A percentile compares a stretch with the other conserved stretches of the same genome.
These are phyloP conservation scores for Drosophila cardini DNA, from an alignment of 1,140 invertebrate genomes.

Conservation along the genomic window DNA sequence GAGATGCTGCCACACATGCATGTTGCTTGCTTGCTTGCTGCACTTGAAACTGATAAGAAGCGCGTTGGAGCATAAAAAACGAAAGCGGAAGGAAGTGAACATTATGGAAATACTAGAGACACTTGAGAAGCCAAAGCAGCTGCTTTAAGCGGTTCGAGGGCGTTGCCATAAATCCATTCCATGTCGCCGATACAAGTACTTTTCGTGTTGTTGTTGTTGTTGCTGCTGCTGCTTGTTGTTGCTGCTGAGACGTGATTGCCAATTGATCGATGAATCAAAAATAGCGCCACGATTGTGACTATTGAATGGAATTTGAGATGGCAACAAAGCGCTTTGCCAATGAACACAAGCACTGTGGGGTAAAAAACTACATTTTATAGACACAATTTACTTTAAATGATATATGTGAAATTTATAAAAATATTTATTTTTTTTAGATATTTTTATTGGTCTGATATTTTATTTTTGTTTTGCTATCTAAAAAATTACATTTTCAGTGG, in stretches of 20 bases:
- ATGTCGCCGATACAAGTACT: constrained; percentile 18
- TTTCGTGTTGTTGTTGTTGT: constrained; percentile 8
- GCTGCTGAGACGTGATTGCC: constrained; percentile 56
- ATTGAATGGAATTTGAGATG: constrained; percentile 43
- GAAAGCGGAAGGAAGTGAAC: constrained; percentile 75
- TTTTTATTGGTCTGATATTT: no score
- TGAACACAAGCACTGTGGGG: not conserved
- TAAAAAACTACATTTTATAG: no score
- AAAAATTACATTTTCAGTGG: no score
- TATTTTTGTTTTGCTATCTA: no score
- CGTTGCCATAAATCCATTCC: constrained; percentile 37
- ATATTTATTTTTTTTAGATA: no score
- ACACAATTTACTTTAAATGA: no score
- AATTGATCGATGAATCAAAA: constrained; percentile 74
- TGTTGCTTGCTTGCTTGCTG: no score
- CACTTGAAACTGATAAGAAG: constrained; percentile 50
- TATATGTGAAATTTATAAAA: no score
- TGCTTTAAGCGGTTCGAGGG: constrained; percentile 8
- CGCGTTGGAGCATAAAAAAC: constrained; percentile 22
- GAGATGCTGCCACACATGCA: no score
- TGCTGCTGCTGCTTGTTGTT: constrained; percentile 14
- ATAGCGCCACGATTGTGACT: constrained; percentile 66
- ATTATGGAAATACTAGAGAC: constrained; percentile 52
- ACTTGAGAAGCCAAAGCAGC: constrained; percentile 32
- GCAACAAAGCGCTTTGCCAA: constrained; percentile 31